These are phyloP conservation scores for Anolis carolinensis DNA, from an alignment of 2,113 vertebrate genomes.

Conservation along the genomic window DNA sequence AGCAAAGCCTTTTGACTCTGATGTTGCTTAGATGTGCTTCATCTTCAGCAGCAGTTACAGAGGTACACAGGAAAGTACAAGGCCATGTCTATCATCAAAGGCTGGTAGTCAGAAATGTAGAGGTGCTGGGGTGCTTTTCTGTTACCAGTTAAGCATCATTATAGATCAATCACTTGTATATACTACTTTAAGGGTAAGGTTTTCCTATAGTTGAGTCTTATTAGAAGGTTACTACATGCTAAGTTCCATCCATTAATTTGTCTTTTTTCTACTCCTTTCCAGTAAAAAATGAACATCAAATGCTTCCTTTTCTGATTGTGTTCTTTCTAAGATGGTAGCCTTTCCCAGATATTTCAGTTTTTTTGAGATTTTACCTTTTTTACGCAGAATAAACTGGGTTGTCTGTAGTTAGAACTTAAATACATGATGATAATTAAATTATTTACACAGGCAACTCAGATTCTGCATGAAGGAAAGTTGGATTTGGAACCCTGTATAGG, in stretches of 20 bases:
- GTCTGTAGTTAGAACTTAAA: neutral
- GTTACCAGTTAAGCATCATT: neutral
- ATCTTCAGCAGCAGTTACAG: neutral
- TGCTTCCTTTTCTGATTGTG: neutral
- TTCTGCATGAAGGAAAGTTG: neutral
- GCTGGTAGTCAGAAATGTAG: too few species aligned
- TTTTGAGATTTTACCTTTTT: rapidly evolving
- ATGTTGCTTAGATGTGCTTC: neutral
- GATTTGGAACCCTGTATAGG: too few species aligned
- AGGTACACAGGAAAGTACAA: neutral
- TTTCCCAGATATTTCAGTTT: neutral
- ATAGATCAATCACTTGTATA: neutral
- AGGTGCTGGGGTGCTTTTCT: neutral
- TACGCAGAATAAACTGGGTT: neutral
- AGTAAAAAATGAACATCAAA: neutral
- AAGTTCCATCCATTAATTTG: neutral
- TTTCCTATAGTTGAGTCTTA: neutral
- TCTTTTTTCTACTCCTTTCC: neutral
- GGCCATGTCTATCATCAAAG: neutral
- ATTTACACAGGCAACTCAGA: too few species aligned
- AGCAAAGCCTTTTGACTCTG: neutral
- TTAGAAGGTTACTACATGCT: neutral
- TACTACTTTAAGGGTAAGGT: neutral
- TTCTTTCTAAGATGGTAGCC: slow-evolving; percentile 12
- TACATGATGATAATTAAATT: neutral